phyloP scores from a whole-genome alignment of 1,140 invertebrate genomes.

The Oryctes rhinoceros region DNA sequence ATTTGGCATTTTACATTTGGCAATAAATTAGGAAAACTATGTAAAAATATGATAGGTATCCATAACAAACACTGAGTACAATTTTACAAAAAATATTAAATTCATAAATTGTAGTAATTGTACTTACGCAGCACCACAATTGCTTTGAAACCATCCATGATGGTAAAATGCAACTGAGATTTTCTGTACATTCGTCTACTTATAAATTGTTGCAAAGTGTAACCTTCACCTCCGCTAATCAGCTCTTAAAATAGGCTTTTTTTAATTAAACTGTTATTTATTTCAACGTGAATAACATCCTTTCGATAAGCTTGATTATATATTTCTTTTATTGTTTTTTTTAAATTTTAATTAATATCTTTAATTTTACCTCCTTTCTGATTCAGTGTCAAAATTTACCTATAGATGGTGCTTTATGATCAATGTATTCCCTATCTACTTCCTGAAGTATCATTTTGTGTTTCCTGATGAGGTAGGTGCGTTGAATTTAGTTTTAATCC shows the following conservation, averaged over 20 bases:
- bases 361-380: conserved; percentile 1
- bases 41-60: no score
- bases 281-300: not conserved
- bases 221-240: conserved; percentile 12
- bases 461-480: conserved; percentile 20
- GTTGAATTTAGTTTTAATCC: not conserved
- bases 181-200: not conserved
- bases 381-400: not conserved
- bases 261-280: not conserved
- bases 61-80: no score
- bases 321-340: not conserved
- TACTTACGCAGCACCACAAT: not conserved
- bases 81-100: no score
- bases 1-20: no score
- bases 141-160: not conserved
- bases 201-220: conserved; percentile 15
- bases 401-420: not conserved
- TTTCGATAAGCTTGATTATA: not conserved
- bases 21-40: no score
- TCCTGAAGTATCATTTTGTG: conserved; percentile 11
- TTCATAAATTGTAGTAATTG: not conserved
- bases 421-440: not conserved
- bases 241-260: not conserved
- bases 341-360: not conserved
- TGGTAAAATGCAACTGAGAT: conserved; percentile 21